Evolutionary conservation across 2,888 invertebrate species (phyloP).

Genomic region (Seladonia tumulorum): DNA sequence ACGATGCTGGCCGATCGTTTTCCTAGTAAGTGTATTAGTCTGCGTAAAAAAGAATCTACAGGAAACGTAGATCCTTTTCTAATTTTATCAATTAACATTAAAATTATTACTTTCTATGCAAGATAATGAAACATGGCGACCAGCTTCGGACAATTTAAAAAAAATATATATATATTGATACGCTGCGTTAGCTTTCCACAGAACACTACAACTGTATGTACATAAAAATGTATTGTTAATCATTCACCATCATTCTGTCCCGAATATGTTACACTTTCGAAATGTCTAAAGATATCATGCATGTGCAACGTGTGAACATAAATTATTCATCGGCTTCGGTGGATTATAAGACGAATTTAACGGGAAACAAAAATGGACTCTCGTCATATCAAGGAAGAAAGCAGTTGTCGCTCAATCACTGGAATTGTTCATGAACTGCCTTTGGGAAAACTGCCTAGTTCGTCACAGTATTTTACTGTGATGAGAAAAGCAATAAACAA

Average conservation of each 20-base stretch:
- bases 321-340: slow-evolving; percentile 28
- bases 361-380: neutral
- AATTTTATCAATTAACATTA: neutral
- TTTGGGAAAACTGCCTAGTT: neutral
- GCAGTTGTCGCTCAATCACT: neutral
- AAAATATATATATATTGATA: neutral
- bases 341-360: neutral
- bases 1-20: slow-evolving; percentile 34
- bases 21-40: neutral
- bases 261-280: neutral
- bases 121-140: slow-evolving; percentile 14
- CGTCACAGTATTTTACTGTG: slow-evolving; percentile 1
- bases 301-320: slow-evolving; percentile 40
- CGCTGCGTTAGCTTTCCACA: neutral
- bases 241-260: neutral
- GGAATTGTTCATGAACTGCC: neutral
- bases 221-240: neutral
- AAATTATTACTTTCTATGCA: neutral
- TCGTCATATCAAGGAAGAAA: neutral
- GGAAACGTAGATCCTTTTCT: neutral
- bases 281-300: slow-evolving; percentile 9
- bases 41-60: neutral
- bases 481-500: slow-evolving; percentile 5
- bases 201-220: neutral
- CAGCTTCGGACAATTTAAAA: neutral